Evolutionary conservation across 2,888 invertebrate species (phyloP).

Genomic region (Microplitis deprimator): DNA sequence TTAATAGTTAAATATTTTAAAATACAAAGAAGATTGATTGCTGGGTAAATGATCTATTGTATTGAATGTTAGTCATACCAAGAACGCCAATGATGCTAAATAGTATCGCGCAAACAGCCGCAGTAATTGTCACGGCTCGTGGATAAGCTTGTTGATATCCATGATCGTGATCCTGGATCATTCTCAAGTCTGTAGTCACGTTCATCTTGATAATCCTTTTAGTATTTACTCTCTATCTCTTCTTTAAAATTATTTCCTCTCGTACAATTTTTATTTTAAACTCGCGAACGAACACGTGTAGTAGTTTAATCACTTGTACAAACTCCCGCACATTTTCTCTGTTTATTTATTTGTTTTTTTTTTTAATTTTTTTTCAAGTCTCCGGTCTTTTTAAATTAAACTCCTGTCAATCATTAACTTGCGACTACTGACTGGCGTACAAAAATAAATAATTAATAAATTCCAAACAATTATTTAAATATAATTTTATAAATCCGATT

Average conservation of each 20-base stretch:
- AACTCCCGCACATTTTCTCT: slow-evolving; percentile 24
- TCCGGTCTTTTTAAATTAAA: neutral
- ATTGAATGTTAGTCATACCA: slow-evolving; percentile 73
- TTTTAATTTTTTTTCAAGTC: neutral
- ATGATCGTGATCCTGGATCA: slow-evolving; percentile 41
- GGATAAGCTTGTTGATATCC: slow-evolving; percentile 74
- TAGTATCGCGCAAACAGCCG: slow-evolving; percentile 84
- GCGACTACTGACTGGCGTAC: neutral
- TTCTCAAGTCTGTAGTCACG: slow-evolving; percentile 16
- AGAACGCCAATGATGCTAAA: slow-evolving; percentile 85
- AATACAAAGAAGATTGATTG: neutral
- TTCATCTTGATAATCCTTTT: slow-evolving; percentile 39
- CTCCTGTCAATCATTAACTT: neutral
- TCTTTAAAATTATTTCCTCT: neutral
- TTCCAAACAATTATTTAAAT: neutral
- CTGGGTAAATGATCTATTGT: neutral
- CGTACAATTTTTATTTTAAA: slow-evolving; percentile 28
- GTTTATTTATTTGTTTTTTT: slow-evolving; percentile 22
- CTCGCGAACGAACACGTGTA: slow-evolving; percentile 43
- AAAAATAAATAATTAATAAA: neutral
- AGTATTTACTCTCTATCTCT: neutral
- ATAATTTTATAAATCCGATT: slow-evolving; percentile 9
- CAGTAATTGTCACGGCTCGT: slow-evolving; percentile 82
- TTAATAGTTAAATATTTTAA: neutral
- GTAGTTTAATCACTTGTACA: slow-evolving; percentile 44